Evolutionary conservation across 2,113 vertebrate genomes (phyloP).

Genomic region (Pao palembangensis): DNA sequence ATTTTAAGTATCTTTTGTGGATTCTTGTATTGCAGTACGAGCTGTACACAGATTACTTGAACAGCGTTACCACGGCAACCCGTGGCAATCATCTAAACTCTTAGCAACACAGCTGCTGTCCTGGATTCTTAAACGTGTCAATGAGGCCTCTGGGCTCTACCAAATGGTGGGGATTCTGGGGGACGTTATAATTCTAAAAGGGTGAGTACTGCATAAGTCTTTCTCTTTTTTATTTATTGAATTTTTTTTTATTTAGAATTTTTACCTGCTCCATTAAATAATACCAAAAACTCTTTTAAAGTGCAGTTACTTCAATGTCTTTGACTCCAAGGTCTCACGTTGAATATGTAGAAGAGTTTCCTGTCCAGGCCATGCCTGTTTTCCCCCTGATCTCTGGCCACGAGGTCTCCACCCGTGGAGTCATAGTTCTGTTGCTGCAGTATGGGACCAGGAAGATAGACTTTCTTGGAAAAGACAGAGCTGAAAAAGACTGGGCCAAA

Average conservation of each 20-base stretch:
- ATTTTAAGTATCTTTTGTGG: neutral
- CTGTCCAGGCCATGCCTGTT: slow-evolving; percentile 81
- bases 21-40: slow-evolving; percentile 71
- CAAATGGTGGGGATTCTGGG: slow-evolving; percentile 94
- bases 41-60: slow-evolving; percentile 88
- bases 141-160: slow-evolving; percentile 92
- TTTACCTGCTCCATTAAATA: neutral
- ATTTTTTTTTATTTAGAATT: neutral
- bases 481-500: slow-evolving; percentile 83
- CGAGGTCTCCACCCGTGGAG: slow-evolving; percentile 67
- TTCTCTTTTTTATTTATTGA: neutral
- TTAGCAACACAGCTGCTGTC: slow-evolving; percentile 82
- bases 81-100: slow-evolving; percentile 79
- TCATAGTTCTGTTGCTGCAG: slow-evolving; percentile 89
- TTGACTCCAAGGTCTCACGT: slow-evolving; percentile 65
- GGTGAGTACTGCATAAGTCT: slow-evolving; percentile 73
- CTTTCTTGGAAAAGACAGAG: slow-evolving; percentile 77
- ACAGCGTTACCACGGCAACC: slow-evolving; percentile 81
- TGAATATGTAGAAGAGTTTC: slow-evolving; percentile 92
- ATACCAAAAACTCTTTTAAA: neutral
- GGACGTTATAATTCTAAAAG: slow-evolving; percentile 86
- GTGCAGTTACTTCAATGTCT: neutral
- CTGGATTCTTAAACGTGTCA: slow-evolving; percentile 84
- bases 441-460: slow-evolving; percentile 86
- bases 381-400: slow-evolving; percentile 82